phyloP scores from a whole-genome alignment of 2,888 invertebrate species.

The Lochmaea capreae region DNA sequence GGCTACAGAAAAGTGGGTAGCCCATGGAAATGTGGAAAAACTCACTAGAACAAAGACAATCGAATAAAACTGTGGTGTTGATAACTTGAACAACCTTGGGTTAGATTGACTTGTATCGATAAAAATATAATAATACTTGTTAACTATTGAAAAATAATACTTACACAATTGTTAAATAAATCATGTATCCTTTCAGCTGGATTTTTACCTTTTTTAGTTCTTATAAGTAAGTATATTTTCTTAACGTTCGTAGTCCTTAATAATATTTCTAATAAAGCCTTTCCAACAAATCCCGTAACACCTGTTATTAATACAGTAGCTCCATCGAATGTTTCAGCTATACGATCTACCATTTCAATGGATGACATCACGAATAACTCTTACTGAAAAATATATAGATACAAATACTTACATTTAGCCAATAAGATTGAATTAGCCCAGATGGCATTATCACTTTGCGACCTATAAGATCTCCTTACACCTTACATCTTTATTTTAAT shows the following conservation, averaged over 20 bases:
- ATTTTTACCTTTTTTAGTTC: slow-evolving; percentile 62
- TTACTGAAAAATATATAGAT: neutral
- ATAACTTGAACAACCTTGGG: no score
- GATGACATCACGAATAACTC: slow-evolving; percentile 20
- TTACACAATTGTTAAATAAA: slow-evolving; percentile 59
- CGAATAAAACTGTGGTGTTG: no score
- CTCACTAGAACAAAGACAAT: no score
- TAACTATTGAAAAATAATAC: slow-evolving; percentile 14
- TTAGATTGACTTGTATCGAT: no score
- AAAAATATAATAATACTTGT: no score
- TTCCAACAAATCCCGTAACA: slow-evolving; percentile 65
- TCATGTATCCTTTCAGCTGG: slow-evolving; percentile 61
- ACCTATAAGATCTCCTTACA: no score
- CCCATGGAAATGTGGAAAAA: no score
- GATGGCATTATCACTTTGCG: no score
- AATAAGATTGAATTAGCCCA: no score
- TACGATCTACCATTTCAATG: slow-evolving; percentile 46
- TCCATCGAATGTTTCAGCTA: slow-evolving; percentile 51
- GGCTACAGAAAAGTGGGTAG: no score
- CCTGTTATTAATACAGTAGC: slow-evolving; percentile 64
- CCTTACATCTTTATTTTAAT: no score
- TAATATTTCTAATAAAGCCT: slow-evolving; percentile 65
- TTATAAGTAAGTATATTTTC: slow-evolving; percentile 62
- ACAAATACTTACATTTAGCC: neutral
- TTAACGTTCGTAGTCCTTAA: slow-evolving; percentile 62